Conservation (phyloP, 2,113 vertebrate species). For the Thomomys bottae region DNA sequence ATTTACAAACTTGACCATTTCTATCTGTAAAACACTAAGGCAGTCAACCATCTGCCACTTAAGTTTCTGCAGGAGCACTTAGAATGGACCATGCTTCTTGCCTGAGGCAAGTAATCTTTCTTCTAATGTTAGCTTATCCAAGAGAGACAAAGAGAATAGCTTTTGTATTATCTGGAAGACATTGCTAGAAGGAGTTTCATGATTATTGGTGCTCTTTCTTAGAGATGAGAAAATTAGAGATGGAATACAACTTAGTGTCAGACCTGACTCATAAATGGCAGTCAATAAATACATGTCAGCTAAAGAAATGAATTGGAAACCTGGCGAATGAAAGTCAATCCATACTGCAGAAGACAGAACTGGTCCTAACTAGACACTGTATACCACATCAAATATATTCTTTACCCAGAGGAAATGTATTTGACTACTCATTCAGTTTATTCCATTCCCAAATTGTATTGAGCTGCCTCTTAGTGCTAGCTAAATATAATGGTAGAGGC, state of each 20-base stretch:
- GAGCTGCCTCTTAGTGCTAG: background rate
- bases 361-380: background rate
- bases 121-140: conserved; percentile 34
- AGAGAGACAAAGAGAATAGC: conserved; percentile 50
- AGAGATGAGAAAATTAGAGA: conserved; percentile 36
- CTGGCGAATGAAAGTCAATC: background rate
- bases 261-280: background rate
- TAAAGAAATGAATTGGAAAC: conserved; percentile 5
- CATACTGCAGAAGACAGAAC: background rate
- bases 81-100: conserved; percentile 22
- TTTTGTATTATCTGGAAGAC: conserved; percentile 30
- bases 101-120: conserved; percentile 52
- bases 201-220: conserved; percentile 4
- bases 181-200: background rate
- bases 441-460: background rate
- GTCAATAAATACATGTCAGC: conserved; percentile 35
- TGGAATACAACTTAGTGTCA: background rate
- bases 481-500: background rate
- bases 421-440: background rate
- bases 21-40: conserved; percentile 49
- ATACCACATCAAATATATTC: background rate
- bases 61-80: conserved; percentile 39
- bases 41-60: conserved; percentile 37
- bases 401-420: background rate
- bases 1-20: conserved; percentile 60